phyloP scores from a whole-genome alignment of 2,888 invertebrate species.

The Bruchidius siliquastri region DNA sequence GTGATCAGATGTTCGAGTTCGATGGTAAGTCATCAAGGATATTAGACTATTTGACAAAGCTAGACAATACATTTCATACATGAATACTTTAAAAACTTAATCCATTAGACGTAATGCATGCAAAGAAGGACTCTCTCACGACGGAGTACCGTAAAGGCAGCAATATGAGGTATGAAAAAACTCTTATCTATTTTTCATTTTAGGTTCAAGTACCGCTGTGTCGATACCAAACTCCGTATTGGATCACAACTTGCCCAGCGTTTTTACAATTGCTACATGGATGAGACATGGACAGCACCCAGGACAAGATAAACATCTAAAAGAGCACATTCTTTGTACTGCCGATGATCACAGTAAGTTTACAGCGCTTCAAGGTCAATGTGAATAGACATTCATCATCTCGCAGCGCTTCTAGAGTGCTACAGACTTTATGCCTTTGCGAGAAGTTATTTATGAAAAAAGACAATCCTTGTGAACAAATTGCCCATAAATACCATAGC shows the following conservation, averaged over 20 bases:
- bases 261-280: slow-evolving; percentile 92
- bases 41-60: background rate
- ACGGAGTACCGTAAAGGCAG: too few species aligned
- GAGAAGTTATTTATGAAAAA: background rate
- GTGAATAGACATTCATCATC: too few species aligned
- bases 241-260: slow-evolving; percentile 70
- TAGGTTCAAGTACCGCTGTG: slow-evolving; percentile 68
- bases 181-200: too few species aligned
- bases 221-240: slow-evolving; percentile 74
- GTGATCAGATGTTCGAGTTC: slow-evolving; percentile 92
- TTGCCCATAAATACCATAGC: background rate
- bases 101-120: too few species aligned
- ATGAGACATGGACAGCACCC: slow-evolving; percentile 84
- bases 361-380: too few species aligned
- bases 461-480: background rate
- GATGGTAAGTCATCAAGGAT: slow-evolving; percentile 59
- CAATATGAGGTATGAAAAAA: too few species aligned
- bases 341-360: slow-evolving; percentile 96
- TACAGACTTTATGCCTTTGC: too few species aligned
- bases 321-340: slow-evolving; percentile 95
- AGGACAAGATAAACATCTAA: slow-evolving; percentile 80
- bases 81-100: too few species aligned
- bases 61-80: too few species aligned
- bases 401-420: too few species aligned
- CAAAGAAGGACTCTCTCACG: too few species aligned